Base-by-base conservation (phyloP, 2,113 vertebrate genomes). In the Canis aureus region DNA sequence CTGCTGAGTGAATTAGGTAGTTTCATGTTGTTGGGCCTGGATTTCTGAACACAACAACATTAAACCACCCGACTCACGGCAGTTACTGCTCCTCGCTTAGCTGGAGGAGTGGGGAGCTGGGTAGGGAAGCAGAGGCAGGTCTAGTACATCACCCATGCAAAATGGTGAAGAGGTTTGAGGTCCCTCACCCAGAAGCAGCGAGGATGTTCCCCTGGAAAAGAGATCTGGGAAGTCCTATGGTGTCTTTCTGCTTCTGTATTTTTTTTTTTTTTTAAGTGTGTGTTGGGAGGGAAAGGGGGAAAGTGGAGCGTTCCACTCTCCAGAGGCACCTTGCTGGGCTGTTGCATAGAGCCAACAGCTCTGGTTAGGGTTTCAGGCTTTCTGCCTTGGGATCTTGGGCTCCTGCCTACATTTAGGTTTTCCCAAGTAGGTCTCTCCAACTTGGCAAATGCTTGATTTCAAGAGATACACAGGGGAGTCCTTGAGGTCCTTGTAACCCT, bases 1-100 rank as follows among this genome's bases (percentile, higher is more conserved):
- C 99, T 99, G 99, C 97, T 98, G 97, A 98, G 99, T 99, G 99
- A 98, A 98, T 99, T 99, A 99, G 99, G 99, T 99, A 99, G 99
- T 99, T 99, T 99, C 99, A 98, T 99, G 99, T 99, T 99, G 99
- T 99, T 99, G 99, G 99, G 99, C 98, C 99, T 98, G 96, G 98
- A 90, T 95, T 98, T 99, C 98, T 97, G 98, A 98, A 98, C 98
- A 98, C 99, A 99, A 99, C 98, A 98, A 99, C 99, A 98, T 99
- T 97, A 98, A 99, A 99, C 99, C 99, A 98, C 99, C 99, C 98
- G 99, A 98, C 98, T 99, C 99, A 99, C 98, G 98, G 98, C 99
- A 98, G 99, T 98, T 98, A 97, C 97, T 86, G 97, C 97, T 97
- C 98, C 98, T 97, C 93, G 96, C 89, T 94, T 96, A 97, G 94